Evolutionary conservation across 2,113 vertebrate species (phyloP).

Genomic region (Ailuropoda melanoleuca): DNA sequence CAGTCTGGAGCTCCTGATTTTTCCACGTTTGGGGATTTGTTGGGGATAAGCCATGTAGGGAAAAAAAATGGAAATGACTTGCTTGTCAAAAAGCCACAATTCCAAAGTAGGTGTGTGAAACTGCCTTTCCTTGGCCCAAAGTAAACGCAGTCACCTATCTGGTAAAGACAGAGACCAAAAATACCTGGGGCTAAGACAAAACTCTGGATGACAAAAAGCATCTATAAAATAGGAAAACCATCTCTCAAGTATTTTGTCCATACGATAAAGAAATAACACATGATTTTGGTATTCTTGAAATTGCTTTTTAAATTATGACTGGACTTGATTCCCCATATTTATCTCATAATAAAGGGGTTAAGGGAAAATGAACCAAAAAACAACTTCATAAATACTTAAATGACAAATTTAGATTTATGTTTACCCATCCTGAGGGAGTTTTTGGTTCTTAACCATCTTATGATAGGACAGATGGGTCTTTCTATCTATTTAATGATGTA

Average conservation of each 20-base stretch:
- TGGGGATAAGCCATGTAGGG: background rate
- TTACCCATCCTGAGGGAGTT: conserved; percentile 3
- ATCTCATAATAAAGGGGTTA: conserved; percentile 21
- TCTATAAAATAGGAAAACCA: conserved; percentile 10
- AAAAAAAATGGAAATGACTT: conserved; percentile 32
- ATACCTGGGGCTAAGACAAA: background rate
- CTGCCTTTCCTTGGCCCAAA: background rate
- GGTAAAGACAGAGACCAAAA: conserved; percentile 37
- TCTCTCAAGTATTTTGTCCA: background rate
- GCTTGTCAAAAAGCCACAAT: background rate
- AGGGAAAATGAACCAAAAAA: conserved; percentile 4
- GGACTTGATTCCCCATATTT: background rate
- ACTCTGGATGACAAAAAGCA: conserved; percentile 24
- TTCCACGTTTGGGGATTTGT: background rate
- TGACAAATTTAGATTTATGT: background rate
- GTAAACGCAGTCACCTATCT: background rate
- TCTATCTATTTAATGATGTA: too few relatives aligned
- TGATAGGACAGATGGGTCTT: background rate
- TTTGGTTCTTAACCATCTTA: background rate
- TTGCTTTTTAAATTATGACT: conserved; percentile 29
- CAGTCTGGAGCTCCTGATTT: background rate
- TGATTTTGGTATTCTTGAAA: conserved; percentile 26
- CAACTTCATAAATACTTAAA: conserved; percentile 20
- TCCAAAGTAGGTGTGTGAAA: conserved; percentile 2
- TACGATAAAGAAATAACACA: background rate